Percentiles rank a stretch among this genome's conserved stretches.
Conservation (phyloP, 1,140 invertebrate species). For the Drosophila equinoxialis region DNA sequence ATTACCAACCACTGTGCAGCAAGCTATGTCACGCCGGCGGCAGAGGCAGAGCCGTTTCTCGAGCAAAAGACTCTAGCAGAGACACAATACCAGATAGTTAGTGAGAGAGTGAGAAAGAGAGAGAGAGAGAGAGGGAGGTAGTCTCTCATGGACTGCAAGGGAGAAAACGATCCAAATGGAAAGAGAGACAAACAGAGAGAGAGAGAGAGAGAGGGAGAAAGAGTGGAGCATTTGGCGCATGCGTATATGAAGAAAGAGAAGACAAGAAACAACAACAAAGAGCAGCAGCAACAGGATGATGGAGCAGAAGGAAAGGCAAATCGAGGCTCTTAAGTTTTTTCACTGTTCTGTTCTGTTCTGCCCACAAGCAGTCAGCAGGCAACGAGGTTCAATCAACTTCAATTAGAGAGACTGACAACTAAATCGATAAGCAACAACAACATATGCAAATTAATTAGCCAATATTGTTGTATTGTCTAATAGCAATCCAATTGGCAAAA, state of each 20-base stretch:
- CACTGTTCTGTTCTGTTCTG: slow-evolving; percentile 15
- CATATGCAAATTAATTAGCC: slow-evolving; percentile 70
- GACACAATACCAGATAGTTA: neutral
- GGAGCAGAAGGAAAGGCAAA: neutral
- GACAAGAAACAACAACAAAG: neutral
- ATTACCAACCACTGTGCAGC: slow-evolving; percentile 19
- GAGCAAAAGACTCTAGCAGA: slow-evolving; percentile 20
- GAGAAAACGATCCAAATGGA: slow-evolving; percentile 1
- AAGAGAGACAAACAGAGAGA: neutral
- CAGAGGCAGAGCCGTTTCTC: slow-evolving; percentile 16
- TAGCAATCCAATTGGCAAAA: slow-evolving; percentile 54
- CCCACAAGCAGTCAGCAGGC: slow-evolving; percentile 16
- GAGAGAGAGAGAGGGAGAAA: neutral
- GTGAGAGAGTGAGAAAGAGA: neutral
- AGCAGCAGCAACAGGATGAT: neutral
- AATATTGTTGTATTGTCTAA: slow-evolving; percentile 28
- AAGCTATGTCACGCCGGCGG: slow-evolving; percentile 13
- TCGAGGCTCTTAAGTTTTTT: neutral
- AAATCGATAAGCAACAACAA: slow-evolving; percentile 62
- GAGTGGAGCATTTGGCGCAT: slow-evolving; percentile 24
- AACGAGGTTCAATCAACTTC: slow-evolving; percentile 66
- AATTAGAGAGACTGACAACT: slow-evolving; percentile 60
- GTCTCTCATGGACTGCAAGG: slow-evolving; percentile 4
- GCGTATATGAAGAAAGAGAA: neutral
- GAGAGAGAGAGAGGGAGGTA: neutral